Base-by-base conservation (phyloP, 1,140 invertebrate species). In the Euwallacea similis region DNA sequence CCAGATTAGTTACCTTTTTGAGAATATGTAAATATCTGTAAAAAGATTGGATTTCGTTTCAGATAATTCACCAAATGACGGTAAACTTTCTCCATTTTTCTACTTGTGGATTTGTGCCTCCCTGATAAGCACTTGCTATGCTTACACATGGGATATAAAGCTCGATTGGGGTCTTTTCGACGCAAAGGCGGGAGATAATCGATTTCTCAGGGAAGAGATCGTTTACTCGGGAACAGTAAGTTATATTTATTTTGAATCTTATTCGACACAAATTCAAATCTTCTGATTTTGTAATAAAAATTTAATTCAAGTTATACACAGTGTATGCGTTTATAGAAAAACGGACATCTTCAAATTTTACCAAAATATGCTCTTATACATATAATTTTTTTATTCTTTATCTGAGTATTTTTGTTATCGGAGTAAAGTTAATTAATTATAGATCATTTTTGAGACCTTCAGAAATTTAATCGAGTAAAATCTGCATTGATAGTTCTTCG, bases 111-210 rank as follows among this genome's bases (percentile, higher is more conserved):
- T 91, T 15, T 81, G 85, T 0, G 85, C 88, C 16, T 88, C 88
- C 0, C 76, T 93, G n/a, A 82, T 93, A 46, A 92, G 88, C 77
- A 92, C 92, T 0, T 87, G 88, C 76, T 95, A 93, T 78, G 90
- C 91, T 0, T 89, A 91, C 69, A 88, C 88, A 4, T 97, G 94
- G 94, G 95, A 97, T 80, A 88, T 96, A 8, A 94, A 93, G 81
- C 93, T 96, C 91, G 94, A 97, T 84, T 97, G 94, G 94, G 94
- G 95, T 21, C 83, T 97, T 53, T 88, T 96, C 70, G 93, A 96
- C 76, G 86, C 85, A 41, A 91, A 89, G 77, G 88, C 92, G 53
- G 90, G 90, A 13, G 90, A 95, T 82, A 92, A 93, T 82, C 85
- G 81, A 80, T 89, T 89, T 78, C 79, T 90, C 21, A 81, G 88